Evolutionary conservation across 2,113 vertebrate species (phyloP).

Genomic region (Rhodinocichla rosea): DNA sequence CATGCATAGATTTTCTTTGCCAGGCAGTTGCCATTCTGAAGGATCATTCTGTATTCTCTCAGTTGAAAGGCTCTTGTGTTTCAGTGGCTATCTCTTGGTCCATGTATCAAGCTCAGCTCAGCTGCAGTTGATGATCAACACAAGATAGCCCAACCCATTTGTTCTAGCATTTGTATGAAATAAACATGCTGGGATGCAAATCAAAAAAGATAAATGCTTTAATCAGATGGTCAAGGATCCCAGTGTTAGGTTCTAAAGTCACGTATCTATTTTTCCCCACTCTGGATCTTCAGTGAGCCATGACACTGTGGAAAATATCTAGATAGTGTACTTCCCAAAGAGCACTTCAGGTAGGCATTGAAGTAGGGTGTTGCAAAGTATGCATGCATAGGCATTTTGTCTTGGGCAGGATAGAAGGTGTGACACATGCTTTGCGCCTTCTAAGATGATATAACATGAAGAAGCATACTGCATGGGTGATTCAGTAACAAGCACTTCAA

Average conservation of each 20-base stretch:
- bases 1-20: background rate
- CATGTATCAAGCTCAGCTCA: background rate
- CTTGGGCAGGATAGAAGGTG: background rate
- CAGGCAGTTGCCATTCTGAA: background rate
- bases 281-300: background rate
- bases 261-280: background rate
- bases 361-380: background rate
- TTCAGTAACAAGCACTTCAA: background rate
- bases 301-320: background rate
- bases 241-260: background rate
- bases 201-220: background rate
- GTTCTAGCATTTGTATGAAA: conserved; percentile 15
- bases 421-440: background rate
- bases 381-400: background rate
- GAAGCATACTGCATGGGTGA: background rate
- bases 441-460: background rate
- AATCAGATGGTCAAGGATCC: background rate
- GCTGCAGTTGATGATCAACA: background rate
- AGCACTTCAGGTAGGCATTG: background rate
- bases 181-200: background rate
- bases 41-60: background rate
- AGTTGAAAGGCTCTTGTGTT: background rate
- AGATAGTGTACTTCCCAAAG: background rate
- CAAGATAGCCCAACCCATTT: background rate
- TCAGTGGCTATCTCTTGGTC: background rate